Conservation (phyloP, 2,888 invertebrate genomes). For the Cataglyphis cursor region DNA sequence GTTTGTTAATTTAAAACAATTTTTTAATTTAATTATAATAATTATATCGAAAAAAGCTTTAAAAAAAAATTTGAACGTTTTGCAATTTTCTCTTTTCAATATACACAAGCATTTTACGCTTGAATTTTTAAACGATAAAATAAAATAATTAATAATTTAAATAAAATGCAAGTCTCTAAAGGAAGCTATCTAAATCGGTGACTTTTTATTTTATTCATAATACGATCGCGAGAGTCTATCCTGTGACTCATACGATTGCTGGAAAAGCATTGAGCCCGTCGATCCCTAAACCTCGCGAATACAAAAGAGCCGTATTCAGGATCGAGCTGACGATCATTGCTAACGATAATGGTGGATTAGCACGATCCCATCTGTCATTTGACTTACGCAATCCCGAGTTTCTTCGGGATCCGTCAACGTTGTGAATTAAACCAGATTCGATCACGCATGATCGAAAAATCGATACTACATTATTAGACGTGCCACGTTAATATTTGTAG, state of each 20-base stretch:
- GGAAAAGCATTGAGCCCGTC: constrained; percentile 69
- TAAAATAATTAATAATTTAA: neutral
- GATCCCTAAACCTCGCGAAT: constrained; percentile 81
- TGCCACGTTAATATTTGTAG: neutral
- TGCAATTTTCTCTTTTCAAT: neutral
- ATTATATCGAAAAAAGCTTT: neutral
- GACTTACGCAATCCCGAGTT: constrained; percentile 69
- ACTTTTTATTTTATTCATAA: constrained; percentile 25
- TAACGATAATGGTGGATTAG: constrained; percentile 85
- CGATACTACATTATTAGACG: neutral
- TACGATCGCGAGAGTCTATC: constrained; percentile 30
- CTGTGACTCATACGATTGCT: constrained; percentile 73
- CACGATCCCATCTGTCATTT: constrained; percentile 83
- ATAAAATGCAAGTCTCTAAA: neutral
- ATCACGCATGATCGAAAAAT: neutral
- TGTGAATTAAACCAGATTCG: constrained; percentile 41
- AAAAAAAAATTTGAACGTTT: neutral
- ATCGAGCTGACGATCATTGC: constrained; percentile 81
- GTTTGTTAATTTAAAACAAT: neutral
- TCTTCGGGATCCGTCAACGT: constrained; percentile 35
- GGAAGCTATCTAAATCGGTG: neutral
- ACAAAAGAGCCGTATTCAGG: constrained; percentile 79
- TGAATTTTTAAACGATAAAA: neutral
- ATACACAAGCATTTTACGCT: neutral
- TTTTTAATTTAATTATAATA: neutral